These are phyloP conservation scores for Tiaroga cobitis DNA, from an alignment of 2,797 vertebrate genomes.

Conservation along the genomic window DNA sequence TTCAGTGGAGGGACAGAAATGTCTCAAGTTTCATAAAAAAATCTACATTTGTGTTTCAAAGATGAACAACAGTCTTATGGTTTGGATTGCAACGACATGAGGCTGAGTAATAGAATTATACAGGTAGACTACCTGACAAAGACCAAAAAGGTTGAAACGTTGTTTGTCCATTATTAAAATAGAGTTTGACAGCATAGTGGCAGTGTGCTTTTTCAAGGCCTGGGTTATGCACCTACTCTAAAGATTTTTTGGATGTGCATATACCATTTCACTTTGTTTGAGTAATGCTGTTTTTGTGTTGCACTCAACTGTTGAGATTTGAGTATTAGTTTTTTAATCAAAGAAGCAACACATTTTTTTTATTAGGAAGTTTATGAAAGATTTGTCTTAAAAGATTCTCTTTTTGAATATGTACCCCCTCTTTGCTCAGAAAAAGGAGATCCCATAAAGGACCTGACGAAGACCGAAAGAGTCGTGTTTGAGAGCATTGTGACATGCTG, in stretches of 20 bases:
- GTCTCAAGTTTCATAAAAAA: neutral
- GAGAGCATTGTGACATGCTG: neutral
- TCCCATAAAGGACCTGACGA: neutral
- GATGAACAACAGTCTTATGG: neutral
- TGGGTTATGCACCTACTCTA: neutral
- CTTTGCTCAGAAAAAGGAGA: neutral
- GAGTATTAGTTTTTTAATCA: neutral
- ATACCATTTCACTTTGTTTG: neutral
- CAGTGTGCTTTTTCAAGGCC: neutral
- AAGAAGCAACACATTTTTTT: neutral
- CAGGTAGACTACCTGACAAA: neutral
- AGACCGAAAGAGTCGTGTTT: neutral
- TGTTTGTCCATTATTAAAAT: neutral
- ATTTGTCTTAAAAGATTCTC: neutral
- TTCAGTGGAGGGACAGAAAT: neutral
- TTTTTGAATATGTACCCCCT: neutral
- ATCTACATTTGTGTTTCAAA: neutral
- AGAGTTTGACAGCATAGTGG: neutral
- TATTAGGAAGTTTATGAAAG: neutral
- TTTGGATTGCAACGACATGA: neutral
- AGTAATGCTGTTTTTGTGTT: neutral
- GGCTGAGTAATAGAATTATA: neutral
- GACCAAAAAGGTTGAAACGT: neutral
- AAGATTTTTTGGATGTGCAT: neutral
- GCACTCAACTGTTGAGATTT: neutral